Base-by-base conservation (phyloP, 2,797 vertebrate species). In the Coendou prehensilis region DNA sequence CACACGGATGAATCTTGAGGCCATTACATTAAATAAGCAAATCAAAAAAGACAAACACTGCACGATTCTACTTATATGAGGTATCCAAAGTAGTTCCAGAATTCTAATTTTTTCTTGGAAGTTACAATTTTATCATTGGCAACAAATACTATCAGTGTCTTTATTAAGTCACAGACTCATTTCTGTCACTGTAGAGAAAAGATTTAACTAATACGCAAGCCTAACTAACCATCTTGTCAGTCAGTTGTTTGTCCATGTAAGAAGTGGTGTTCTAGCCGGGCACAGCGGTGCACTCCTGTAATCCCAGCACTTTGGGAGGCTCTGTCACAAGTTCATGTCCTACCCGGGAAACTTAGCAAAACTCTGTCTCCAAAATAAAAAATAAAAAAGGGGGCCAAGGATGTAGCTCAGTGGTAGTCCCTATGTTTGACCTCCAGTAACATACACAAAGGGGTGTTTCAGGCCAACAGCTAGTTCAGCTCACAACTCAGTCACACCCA, bases 61-160 rank as follows among this genome's bases (percentile, higher is more conserved):
- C 4, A 50, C 57, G 47, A 78, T 56, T 92, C 52, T 71, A 75
- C 9, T 85, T 84, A 59, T 37, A 54, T 54, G 33, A 57, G n/a
- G 41, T 45, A 59, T 22, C 10, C 30, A 89, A 92, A 59, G 52
- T 37, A 83, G n/a, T 85, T 76, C 47, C 20, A 79, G 50, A 90
- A 85, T 95, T 92, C n/a, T 71, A 95, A 90, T 47, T 78, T 93
- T 96, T 92, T 89, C 22, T 87, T 95, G 85, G 76, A 96, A 96
- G 50, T 28, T 64, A 93, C 10, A 94, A 89, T 94, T 13, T 96
- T 92, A 85, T 81, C 71, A 87, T 8, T 80, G 78, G 73, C 47
- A 90, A 96, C 57, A 89, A 87, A 94, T 71, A 75, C 17, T 84
- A 47, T 33, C 54, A 76, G n/a, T 61, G 47, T 82, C 93, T 73